Evolutionary conservation across 2,888 invertebrate genomes (phyloP).

Genomic region (Drosophila fungiperda): DNA sequence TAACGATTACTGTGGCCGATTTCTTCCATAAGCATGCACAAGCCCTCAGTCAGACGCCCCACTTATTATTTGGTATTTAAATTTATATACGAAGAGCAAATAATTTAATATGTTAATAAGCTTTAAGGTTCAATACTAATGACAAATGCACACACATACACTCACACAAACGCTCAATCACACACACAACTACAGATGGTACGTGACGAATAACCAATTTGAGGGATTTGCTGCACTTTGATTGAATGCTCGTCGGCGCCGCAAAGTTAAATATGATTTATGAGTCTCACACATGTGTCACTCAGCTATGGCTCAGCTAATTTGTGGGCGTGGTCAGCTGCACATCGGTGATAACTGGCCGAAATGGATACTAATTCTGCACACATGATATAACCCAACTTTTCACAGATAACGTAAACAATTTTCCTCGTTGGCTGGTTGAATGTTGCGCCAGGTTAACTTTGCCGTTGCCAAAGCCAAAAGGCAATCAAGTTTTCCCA

Average conservation of each 20-base stretch:
- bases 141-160: conserved; percentile 1
- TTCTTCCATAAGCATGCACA: conserved; percentile 39
- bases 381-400: conserved; percentile 58
- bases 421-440: background rate
- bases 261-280: conserved; percentile 73
- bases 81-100: background rate
- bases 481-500: conserved; percentile 76
- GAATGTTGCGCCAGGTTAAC: conserved; percentile 24
- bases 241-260: conserved; percentile 67
- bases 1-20: conserved; percentile 45
- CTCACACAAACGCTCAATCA: background rate
- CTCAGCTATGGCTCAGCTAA: conserved; percentile 23
- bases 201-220: conserved; percentile 78
- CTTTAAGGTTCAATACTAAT: conserved; percentile 46
- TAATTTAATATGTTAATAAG: conserved; percentile 14
- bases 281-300: conserved; percentile 45
- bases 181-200: conserved; percentile 26
- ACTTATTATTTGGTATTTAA: conserved; percentile 19
- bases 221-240: conserved; percentile 73
- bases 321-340: conserved; percentile 40
- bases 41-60: conserved; percentile 9
- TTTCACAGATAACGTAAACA: conserved; percentile 30
- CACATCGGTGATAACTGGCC: conserved; percentile 8
- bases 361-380: conserved; percentile 14
- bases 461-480: conserved; percentile 56